Conservation (phyloP, 2,888 invertebrate genomes). For the Erebia ligea region DNA sequence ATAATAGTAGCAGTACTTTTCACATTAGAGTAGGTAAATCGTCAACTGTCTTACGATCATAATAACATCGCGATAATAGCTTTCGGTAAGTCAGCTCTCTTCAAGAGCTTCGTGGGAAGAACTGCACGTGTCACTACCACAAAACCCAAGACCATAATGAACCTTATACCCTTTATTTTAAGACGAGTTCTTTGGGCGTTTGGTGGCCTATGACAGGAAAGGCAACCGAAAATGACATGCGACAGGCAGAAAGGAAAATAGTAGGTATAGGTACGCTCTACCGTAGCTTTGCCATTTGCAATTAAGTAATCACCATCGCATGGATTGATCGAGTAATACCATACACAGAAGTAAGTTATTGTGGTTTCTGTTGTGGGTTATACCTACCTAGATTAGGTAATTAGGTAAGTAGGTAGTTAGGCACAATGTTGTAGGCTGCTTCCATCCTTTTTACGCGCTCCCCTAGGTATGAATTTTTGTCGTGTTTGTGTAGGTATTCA, state of each 20-base stretch:
- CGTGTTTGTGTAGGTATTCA: too few species aligned
- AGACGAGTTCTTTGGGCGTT: not conserved
- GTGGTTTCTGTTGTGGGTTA: not conserved
- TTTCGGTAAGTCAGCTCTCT: slow-evolving; percentile 32
- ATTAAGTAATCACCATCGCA: not conserved
- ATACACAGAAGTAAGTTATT: not conserved
- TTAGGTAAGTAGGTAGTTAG: too few species aligned
- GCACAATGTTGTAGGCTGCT: too few species aligned
- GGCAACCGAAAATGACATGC: slow-evolving; percentile 1
- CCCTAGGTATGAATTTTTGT: too few species aligned
- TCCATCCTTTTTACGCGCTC: too few species aligned
- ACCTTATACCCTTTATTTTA: slow-evolving; percentile 18
- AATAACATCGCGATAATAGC: slow-evolving; percentile 23
- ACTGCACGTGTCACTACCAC: slow-evolving; percentile 18
- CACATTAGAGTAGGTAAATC: slow-evolving; percentile 2
- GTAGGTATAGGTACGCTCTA: not conserved
- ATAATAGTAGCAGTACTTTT: not conserved
- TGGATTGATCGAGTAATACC: not conserved
- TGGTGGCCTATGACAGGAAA: not conserved
- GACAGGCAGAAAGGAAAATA: not conserved
- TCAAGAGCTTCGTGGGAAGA: slow-evolving; percentile 30
- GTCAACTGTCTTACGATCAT: slow-evolving; percentile 17
- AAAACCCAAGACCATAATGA: not conserved
- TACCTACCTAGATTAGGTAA: too few species aligned
- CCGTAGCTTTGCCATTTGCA: not conserved